Percentiles rank a stretch among this genome's conserved stretches.
Conservation (phyloP, 2,797 vertebrate species). For the Toxotes lorentzi region DNA sequence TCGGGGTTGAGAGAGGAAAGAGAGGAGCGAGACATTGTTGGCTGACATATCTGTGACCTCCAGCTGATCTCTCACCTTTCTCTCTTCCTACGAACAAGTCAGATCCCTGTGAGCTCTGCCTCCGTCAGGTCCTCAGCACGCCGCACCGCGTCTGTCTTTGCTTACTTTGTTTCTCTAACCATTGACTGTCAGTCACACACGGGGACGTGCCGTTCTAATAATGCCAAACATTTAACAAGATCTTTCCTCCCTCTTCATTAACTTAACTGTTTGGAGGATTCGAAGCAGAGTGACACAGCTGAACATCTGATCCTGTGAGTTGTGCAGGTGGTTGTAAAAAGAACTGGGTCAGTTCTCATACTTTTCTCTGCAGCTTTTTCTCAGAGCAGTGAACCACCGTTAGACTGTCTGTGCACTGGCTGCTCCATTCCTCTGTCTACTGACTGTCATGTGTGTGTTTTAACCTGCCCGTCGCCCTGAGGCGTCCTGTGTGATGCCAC, state of each 20-base stretch:
- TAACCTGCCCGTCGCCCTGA: neutral
- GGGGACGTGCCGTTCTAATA: no score
- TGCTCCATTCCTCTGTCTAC: neutral
- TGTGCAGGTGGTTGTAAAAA: slow-evolving; percentile 23
- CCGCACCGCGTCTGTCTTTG: no score
- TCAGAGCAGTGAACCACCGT: neutral
- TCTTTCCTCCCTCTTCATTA: neutral
- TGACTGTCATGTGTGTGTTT: slow-evolving; percentile 3
- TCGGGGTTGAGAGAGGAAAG: slow-evolving; percentile 15
- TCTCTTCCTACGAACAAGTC: no score
- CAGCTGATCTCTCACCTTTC: neutral
- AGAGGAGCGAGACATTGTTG: slow-evolving; percentile 10
- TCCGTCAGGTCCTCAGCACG: no score
- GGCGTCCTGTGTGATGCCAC: slow-evolving; percentile 43
- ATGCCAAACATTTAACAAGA: no score
- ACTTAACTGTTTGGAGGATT: slow-evolving; percentile 29
- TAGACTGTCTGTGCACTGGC: neutral
- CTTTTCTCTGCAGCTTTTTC: neutral
- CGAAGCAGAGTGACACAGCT: slow-evolving; percentile 25
- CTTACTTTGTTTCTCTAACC: no score
- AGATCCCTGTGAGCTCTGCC: no score
- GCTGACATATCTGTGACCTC: slow-evolving; percentile 30
- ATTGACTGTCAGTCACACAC: no score
- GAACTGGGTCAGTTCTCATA: neutral
- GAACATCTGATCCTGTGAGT: slow-evolving; percentile 11